Conservation (phyloP, 2,797 vertebrate genomes). For the Sebastes wilsoni region DNA sequence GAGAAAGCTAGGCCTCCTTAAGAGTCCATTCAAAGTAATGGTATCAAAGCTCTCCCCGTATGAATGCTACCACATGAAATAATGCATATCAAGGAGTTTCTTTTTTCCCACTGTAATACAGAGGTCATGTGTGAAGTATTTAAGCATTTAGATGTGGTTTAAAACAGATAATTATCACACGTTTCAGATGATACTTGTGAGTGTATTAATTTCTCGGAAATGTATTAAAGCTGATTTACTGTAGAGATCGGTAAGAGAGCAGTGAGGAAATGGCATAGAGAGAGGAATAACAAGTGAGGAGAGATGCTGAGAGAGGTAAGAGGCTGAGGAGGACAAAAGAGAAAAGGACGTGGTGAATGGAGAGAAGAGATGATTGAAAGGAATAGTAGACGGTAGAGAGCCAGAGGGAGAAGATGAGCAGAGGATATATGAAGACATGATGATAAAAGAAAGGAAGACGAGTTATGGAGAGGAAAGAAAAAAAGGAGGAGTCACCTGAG, state of each 20-base stretch:
- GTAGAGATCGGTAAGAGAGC: not conserved
- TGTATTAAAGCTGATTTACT: not conserved
- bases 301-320: not conserved
- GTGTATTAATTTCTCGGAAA: not conserved
- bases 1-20: conserved; percentile 14
- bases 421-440: not conserved
- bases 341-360: not conserved
- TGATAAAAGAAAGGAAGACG: not conserved
- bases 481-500: conserved; percentile 22
- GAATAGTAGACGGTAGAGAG: not conserved
- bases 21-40: conserved; percentile 39
- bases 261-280: not conserved
- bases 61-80: conserved; percentile 34
- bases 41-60: conserved; percentile 36
- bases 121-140: conserved; percentile 4
- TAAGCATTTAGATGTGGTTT: conserved; percentile 1
- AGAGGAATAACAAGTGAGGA: not conserved
- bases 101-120: not conserved
- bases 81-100: conserved; percentile 10
- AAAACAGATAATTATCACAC: not conserved
- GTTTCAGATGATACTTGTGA: not conserved
- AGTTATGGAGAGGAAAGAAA: not conserved
- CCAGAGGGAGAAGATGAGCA: not conserved
- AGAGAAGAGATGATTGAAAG: not conserved
- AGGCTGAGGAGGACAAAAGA: not conserved